Evolutionary conservation across 2,113 vertebrate genomes (phyloP).

Genomic region (Hippocampus mohnikei): DNA sequence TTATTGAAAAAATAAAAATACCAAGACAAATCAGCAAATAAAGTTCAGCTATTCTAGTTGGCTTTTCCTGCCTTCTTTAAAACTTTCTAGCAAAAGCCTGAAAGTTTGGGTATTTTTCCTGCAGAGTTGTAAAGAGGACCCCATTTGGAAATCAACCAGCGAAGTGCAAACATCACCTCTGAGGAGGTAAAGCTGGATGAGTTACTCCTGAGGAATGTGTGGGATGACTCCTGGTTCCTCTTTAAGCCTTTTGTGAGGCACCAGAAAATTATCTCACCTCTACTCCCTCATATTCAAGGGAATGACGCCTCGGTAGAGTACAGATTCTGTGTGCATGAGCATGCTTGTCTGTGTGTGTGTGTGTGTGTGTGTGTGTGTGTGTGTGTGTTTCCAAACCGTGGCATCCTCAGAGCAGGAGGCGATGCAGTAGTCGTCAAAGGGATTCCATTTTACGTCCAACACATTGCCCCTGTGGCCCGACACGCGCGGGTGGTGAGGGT

Average conservation of each 20-base stretch:
- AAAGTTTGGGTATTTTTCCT: background rate
- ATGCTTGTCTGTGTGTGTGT: background rate
- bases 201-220: conserved; percentile 48
- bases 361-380: conserved; percentile 12
- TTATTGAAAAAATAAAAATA: too few species aligned
- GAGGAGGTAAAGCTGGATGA: conserved; percentile 3
- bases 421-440: conserved; percentile 87
- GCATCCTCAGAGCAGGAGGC: conserved; percentile 90
- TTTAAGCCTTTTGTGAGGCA: conserved; percentile 22
- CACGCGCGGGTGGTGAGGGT: conserved; percentile 83
- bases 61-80: too few species aligned
- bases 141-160: background rate
- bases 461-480: conserved; percentile 87
- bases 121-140: background rate
- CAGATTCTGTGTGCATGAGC: conserved; percentile 5
- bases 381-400: conserved; percentile 73
- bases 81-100: background rate
- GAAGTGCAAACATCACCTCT: background rate
- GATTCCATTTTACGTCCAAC: conserved; percentile 92
- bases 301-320: conserved; percentile 8
- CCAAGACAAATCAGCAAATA: too few species aligned
- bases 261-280: conserved; percentile 40
- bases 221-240: conserved; percentile 39
- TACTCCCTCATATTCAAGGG: conserved; percentile 31
- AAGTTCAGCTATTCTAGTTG: too few species aligned